Percentiles rank a stretch among this genome's conserved stretches.
These are phyloP conservation scores for Choristoneura fumiferana DNA, from an alignment of 1,140 invertebrate genomes.

Conservation along the genomic window DNA sequence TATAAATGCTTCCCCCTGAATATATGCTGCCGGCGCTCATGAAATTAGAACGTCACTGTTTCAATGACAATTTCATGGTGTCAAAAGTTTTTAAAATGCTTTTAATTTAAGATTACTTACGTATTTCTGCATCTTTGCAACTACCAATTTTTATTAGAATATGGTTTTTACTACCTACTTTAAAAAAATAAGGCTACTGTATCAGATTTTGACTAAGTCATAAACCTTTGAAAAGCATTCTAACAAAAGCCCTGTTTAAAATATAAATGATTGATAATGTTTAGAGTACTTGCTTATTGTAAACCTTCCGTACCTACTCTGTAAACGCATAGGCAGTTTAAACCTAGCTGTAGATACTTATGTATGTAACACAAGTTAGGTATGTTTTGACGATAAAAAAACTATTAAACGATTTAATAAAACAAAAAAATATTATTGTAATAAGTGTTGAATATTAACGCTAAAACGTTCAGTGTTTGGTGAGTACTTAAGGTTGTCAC, in stretches of 20 bases:
- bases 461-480: conserved; percentile 62
- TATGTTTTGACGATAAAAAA: conserved; percentile 59
- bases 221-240: neutral
- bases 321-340: conserved; percentile 22
- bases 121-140: too few relatives aligned
- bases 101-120: too few relatives aligned
- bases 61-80: too few relatives aligned
- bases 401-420: conserved; percentile 36
- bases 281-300: conserved; percentile 23
- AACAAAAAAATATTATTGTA: conserved; percentile 52
- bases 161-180: too few relatives aligned
- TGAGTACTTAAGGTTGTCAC: conserved; percentile 47
- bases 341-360: conserved; percentile 52
- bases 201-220: too few relatives aligned
- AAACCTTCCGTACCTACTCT: conserved; percentile 32
- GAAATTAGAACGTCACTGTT: too few relatives aligned
- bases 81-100: too few relatives aligned
- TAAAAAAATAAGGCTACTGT: too few relatives aligned
- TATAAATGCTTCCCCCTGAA: too few relatives aligned
- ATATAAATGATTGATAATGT: conserved; percentile 24
- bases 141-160: too few relatives aligned
- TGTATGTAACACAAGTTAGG: conserved; percentile 48
- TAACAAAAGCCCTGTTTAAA: conserved; percentile 12
- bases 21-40: too few relatives aligned
- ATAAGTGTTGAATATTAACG: conserved; percentile 65